Conservation (phyloP, 1,140 invertebrate species). For the Brachionus sp. region DNA sequence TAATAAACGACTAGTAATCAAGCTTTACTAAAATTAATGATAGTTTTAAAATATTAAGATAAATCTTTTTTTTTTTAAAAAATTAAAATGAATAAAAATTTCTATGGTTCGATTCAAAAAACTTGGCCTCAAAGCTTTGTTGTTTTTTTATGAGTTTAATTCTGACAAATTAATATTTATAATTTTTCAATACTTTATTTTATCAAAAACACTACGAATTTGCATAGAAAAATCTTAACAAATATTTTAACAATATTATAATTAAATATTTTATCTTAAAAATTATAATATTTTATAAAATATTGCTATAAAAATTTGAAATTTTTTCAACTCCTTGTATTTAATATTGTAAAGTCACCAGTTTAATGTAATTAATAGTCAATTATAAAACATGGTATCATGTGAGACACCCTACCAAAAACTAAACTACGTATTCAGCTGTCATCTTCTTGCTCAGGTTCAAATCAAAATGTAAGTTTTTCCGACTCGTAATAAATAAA, state of each 20-base stretch:
- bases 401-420: conserved; percentile 33
- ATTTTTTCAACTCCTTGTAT: background rate
- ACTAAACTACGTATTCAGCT: conserved; percentile 38
- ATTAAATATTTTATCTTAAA: background rate
- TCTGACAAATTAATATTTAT: too few species aligned
- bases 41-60: too few species aligned
- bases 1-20: too few species aligned
- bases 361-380: background rate
- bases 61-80: too few species aligned
- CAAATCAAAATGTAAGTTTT: conserved; percentile 43
- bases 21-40: too few species aligned
- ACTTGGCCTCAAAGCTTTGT: too few species aligned
- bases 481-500: background rate
- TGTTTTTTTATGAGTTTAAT: too few species aligned
- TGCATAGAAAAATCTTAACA: background rate
- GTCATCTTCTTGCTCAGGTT: conserved; percentile 33
- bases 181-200: background rate
- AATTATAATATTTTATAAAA: background rate
- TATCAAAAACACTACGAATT: background rate
- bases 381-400: conserved; percentile 39
- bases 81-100: too few species aligned
- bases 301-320: background rate
- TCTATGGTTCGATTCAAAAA: too few species aligned
- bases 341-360: background rate
- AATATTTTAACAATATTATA: background rate